These are phyloP conservation scores for Spinus pinus DNA, from an alignment of 2,797 vertebrate genomes.

Conservation along the genomic window DNA sequence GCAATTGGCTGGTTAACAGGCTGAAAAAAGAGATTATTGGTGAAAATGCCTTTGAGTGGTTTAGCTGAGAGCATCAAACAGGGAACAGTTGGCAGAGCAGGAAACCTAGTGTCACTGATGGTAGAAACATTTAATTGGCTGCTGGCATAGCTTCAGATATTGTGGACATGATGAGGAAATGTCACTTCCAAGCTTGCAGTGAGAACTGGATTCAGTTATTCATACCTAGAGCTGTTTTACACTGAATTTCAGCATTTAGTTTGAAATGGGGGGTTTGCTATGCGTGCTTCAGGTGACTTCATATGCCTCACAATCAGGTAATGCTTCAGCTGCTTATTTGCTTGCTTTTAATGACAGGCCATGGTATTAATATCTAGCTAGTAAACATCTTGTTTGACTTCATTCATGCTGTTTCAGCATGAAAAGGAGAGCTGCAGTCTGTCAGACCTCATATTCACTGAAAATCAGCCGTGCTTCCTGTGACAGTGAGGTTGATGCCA, in stretches of 20 bases:
- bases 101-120: neutral
- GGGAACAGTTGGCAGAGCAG: neutral
- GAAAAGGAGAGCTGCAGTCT: neutral
- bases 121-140: neutral
- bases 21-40: neutral
- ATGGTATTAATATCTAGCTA: neutral
- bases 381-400: neutral
- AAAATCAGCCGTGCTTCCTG: accelerated
- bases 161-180: neutral
- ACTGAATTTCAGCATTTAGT: neutral
- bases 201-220: neutral
- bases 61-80: neutral
- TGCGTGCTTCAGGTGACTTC: neutral
- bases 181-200: neutral
- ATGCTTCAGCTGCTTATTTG: neutral
- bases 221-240: neutral
- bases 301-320: neutral
- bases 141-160: neutral
- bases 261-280: neutral
- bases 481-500: neutral
- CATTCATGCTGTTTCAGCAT: neutral
- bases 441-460: neutral
- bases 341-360: neutral
- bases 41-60: neutral
- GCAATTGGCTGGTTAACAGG: neutral